phyloP scores from a whole-genome alignment of 2,797 vertebrate species.

The Urophycis tenuis region DNA sequence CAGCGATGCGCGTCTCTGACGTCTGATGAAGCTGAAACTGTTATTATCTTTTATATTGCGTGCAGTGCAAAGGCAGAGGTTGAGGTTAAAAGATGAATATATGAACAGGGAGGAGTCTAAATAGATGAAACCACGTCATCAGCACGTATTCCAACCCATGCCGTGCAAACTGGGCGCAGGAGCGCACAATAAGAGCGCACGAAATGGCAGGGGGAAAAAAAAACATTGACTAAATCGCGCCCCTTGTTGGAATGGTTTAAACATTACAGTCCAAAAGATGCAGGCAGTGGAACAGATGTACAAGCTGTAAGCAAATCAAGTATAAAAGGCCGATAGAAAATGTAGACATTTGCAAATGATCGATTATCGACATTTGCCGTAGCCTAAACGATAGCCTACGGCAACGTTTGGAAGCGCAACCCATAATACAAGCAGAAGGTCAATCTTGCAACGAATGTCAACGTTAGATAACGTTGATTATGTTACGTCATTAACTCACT shows the following conservation, averaged over 20 bases:
- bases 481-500: background rate
- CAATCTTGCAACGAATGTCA: background rate
- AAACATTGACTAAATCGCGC: background rate
- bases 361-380: background rate
- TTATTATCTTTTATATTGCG: background rate
- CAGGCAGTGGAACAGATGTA: background rate
- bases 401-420: too few species aligned
- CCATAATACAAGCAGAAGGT: background rate
- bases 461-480: background rate
- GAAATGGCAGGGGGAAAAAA: background rate
- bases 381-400: too few species aligned
- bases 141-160: background rate
- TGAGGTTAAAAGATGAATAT: background rate
- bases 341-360: background rate
- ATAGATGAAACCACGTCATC: background rate
- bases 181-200: background rate
- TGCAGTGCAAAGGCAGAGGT: background rate
- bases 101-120: background rate
- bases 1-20: too few species aligned
- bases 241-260: background rate
- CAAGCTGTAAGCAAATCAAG: background rate
- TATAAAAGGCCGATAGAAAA: background rate
- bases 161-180: background rate
- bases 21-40: background rate
- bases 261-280: background rate